Base-by-base conservation (phyloP, 2,888 invertebrate species). In the Eupeodes latifasciatus region DNA sequence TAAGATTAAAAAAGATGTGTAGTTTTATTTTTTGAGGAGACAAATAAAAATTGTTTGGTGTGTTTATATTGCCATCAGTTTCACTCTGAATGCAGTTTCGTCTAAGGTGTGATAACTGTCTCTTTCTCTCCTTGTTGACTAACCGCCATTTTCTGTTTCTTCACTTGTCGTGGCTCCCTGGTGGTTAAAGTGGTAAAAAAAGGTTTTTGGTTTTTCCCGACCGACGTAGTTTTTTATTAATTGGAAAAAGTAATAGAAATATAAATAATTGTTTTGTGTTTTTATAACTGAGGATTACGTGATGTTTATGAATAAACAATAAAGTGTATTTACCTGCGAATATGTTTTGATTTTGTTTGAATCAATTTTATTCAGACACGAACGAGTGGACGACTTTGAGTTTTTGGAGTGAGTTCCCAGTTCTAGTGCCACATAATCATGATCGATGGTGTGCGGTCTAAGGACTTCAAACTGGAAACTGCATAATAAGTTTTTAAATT, bases 101-200 rank as follows among this genome's bases (percentile, higher is more conserved):
- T 12, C 19, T 11, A 14, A 47, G 19, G 5, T 34, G 0, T 44
- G 4, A n/a, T 44, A 16, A 5, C 19, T 16, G 9, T 87, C 88
- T 79, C 85, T 78, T n/a, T 85, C 57, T 4, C 80, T 75, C 85
- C 71, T 85, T 78, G 78, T 81, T 85, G 81, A 81, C 81, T 78
- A 88, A 88, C 85, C 88, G 88, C 88, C 88, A 88, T 88, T 88
- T 88, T 88, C 88, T 88, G 81, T 88, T 88, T 84, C 85, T 75
- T 85, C 85, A 88, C 85, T 81, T 88, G 85, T 85, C 85, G 88
- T 85, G 85, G 85, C 84, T 88, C 78, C 62, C 88, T 81, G 62
- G 75, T 88, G 69, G 85, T 71, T 83, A 67, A 87, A 84, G 84
- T 87, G 87, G 84, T 69, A 87, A 87, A 88, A 84, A 44, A 47